phyloP scores from a whole-genome alignment of 64 coral and sea anemone genomes.

The Anthopleura sola region DNA sequence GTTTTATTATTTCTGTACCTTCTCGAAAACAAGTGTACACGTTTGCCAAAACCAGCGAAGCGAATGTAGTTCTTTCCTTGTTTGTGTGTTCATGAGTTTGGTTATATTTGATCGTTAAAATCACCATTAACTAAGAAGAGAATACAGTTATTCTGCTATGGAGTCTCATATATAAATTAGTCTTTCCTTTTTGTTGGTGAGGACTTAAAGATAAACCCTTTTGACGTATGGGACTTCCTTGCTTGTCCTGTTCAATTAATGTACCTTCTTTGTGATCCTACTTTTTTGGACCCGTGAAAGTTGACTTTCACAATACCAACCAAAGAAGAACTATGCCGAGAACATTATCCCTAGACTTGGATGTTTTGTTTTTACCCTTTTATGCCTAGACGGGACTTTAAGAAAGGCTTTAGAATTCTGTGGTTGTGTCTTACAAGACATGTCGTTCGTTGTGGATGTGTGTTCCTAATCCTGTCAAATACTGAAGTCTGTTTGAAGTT shows the following conservation, averaged over 20 bases:
- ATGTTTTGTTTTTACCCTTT: too few species aligned
- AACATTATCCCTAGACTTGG: background rate
- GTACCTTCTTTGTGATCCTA: background rate
- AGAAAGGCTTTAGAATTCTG: background rate
- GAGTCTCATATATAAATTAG: background rate
- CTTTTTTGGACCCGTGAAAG: background rate
- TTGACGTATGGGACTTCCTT: background rate
- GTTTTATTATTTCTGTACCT: background rate
- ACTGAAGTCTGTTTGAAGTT: conserved; percentile 4
- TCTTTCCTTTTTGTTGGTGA: background rate
- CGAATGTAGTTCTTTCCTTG: background rate
- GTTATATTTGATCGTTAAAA: background rate
- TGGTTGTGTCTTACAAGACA: background rate
- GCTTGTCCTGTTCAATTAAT: background rate
- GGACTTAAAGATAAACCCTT: conserved; percentile 17
- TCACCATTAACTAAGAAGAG: background rate
- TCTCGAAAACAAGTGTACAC: background rate
- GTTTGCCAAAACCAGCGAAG: background rate
- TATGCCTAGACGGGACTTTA: background rate
- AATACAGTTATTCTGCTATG: background rate
- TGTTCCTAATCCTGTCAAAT: conserved; percentile 17
- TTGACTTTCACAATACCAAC: background rate
- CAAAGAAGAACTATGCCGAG: background rate
- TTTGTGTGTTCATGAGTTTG: background rate
- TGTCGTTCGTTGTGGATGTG: background rate